Conservation (phyloP, 2,797 vertebrate genomes). For the Scolopax rusticola region DNA sequence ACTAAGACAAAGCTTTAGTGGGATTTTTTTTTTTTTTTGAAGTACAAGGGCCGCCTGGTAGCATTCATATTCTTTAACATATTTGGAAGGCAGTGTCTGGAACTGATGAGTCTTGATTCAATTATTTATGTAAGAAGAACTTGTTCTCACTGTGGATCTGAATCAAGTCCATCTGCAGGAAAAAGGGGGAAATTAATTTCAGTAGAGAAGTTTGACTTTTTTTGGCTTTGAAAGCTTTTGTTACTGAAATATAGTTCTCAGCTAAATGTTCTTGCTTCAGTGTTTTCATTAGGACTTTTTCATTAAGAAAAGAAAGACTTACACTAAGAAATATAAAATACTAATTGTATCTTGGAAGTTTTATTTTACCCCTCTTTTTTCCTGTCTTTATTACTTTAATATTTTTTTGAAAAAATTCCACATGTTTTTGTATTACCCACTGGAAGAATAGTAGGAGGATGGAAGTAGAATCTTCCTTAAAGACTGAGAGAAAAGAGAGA, state of each 20-base stretch:
- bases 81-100: not conserved
- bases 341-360: not conserved
- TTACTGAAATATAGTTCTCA: not conserved
- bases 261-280: not conserved
- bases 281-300: not conserved
- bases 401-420: not conserved
- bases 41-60: not conserved
- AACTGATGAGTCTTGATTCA: not conserved
- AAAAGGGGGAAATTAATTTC: not conserved
- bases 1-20: not conserved
- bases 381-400: not conserved
- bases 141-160: not conserved
- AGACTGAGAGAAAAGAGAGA: not conserved
- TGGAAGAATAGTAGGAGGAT: not conserved
- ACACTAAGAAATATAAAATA: not conserved
- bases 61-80: not conserved
- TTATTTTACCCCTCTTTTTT: accelerated
- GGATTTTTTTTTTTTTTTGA: not conserved
- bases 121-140: not conserved
- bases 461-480: not conserved
- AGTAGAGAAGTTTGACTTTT: not conserved
- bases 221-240: not conserved
- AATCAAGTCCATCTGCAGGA: not conserved
- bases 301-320: not conserved
- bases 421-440: not conserved